Base-by-base conservation (phyloP, 2,888 invertebrate species). In the Epirrhoe alternata region DNA sequence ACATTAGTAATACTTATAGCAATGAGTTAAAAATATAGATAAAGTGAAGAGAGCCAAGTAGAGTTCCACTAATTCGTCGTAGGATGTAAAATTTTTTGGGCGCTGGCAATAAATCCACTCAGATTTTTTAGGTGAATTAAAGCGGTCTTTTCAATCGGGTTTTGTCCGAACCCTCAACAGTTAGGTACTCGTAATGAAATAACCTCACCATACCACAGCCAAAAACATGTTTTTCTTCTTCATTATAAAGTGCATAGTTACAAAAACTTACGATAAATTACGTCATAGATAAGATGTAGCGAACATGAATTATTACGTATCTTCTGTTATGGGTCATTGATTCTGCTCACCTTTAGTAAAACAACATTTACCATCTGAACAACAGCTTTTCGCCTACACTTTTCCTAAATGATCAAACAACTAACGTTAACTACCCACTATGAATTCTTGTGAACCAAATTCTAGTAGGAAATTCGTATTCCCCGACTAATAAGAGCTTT, bases 401-500 rank as follows among this genome's bases (percentile, higher is more conserved):
- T 14, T 53, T 33, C 38, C 35, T 35, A 53, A 33, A 14, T 53
- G n/a, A 6, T n/a, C 31, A 1, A 52, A 33, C 33, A 5, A 47
- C 45, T 5, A 24, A 31, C 54, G 35, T 54, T 45, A 54, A 42
- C 31, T 17, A 49, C 45, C 16, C 42, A 42, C 12, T n/a, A 33
- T 54, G 47, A 61, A 51, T 10, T 16, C 0, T 53, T 35, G 58
- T 50, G 55, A 56, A 60, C 50, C 49, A 31, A 33, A 56, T 42
- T 12, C 0, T 42, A 42, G 4, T 24, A 61, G 56, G 66, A 70
- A 70, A 70, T 7, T 47, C 57, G 63, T 57, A 24, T 66, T 72
- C 71, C 70, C 72, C 69, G 55, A 57, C 59, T 57, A 67, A 69
- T 69, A 69, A 56, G 47, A 59, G 66, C 54, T 70, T 67, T 68